Evolutionary conservation across 1,140 invertebrate genomes (phyloP).

Genomic region (Drosophila aff.): DNA sequence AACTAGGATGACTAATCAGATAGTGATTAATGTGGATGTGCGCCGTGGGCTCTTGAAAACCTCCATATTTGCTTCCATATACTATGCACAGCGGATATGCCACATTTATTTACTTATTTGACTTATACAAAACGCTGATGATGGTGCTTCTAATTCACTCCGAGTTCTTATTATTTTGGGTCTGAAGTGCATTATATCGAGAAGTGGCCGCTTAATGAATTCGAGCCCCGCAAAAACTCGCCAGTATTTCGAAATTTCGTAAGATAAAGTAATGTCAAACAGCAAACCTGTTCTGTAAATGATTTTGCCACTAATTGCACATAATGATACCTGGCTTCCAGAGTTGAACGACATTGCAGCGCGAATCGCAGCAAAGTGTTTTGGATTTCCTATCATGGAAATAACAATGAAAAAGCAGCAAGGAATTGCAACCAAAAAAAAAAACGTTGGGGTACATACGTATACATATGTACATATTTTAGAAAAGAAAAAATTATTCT

Average conservation of each 20-base stretch:
- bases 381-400: conserved; percentile 11
- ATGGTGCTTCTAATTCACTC: conserved; percentile 13
- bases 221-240: conserved; percentile 17
- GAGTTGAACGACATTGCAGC: conserved; percentile 39
- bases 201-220: conserved; percentile 32
- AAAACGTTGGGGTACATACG: not conserved
- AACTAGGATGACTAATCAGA: conserved; percentile 27
- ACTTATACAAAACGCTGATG: conserved; percentile 7
- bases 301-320: conserved; percentile 27
- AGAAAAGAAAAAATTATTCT: not conserved
- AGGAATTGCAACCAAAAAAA: not conserved
- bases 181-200: conserved; percentile 10
- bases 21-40: conserved; percentile 22
- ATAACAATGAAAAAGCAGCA: not conserved
- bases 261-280: conserved; percentile 31
- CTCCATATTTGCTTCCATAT: conserved; percentile 22
- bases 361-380: conserved; percentile 1
- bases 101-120: conserved; percentile 20
- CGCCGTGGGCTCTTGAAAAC: conserved; percentile 21
- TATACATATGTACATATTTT: not conserved
- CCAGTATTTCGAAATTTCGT: conserved; percentile 27
- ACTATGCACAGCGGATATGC: conserved; percentile 23
- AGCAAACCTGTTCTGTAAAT: conserved; percentile 40
- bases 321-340: conserved; percentile 17
- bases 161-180: conserved; percentile 5